phyloP scores from a whole-genome alignment of 1,140 invertebrate genomes.

The Heliconius melpomene region DNA sequence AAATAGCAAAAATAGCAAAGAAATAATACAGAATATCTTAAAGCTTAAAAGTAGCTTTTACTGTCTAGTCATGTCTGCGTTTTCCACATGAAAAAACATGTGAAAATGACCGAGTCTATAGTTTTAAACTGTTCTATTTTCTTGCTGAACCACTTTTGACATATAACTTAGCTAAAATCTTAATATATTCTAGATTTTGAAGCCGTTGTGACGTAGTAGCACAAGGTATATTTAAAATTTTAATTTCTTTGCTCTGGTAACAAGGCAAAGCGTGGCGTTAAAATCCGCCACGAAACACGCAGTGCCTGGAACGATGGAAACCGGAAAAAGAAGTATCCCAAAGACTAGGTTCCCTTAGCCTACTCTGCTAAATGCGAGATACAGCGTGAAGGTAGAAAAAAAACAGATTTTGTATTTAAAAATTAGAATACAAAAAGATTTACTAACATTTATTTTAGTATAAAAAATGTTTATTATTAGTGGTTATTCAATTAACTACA shows the following conservation, averaged over 20 bases:
- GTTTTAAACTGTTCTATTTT: constrained; percentile 1
- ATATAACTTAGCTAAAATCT: not conserved
- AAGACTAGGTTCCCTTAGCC: no score
- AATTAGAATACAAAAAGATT: no score
- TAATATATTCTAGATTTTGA: not conserved
- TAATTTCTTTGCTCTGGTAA: no score
- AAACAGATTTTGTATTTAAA: not conserved
- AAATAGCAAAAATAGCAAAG: not conserved
- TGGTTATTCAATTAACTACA: not conserved
- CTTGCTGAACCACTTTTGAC: not conserved
- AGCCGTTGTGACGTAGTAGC: no score
- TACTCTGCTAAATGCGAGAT: no score
- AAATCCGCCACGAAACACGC: no score
- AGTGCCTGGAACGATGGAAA: no score
- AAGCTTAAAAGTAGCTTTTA: not conserved
- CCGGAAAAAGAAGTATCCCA: no score
- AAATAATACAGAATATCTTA: not conserved
- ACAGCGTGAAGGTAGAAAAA: not conserved
- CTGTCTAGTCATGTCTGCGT: not conserved
- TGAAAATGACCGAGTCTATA: not conserved
- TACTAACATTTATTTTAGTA: not conserved
- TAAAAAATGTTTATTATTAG: not conserved
- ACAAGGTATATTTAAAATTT: no score
- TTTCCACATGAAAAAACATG: not conserved
- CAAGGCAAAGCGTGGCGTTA: no score